These are phyloP conservation scores for Cydia splendana DNA, from an alignment of 1,140 invertebrate genomes.

Conservation along the genomic window DNA sequence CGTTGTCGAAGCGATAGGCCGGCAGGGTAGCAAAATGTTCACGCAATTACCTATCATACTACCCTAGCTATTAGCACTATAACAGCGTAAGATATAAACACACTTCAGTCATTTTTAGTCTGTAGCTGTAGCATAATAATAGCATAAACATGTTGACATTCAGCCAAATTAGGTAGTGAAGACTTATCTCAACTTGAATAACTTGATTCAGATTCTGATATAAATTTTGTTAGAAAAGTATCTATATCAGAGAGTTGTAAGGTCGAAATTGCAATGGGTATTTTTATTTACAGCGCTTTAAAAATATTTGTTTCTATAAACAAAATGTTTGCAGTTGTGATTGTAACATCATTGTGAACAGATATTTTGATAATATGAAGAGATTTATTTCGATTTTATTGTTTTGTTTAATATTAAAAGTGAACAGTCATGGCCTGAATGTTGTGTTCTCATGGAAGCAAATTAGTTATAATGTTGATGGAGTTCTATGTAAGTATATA, in stretches of 20 bases:
- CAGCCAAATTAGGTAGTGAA: not conserved
- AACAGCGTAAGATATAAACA: too few species aligned
- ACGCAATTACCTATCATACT: too few species aligned
- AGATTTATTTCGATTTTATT: slow-evolving; percentile 26
- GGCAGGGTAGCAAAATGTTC: too few species aligned
- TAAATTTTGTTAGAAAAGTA: not conserved
- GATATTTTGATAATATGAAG: not conserved
- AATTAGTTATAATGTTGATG: slow-evolving; percentile 58
- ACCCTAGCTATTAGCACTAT: too few species aligned
- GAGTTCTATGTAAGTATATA: slow-evolving; percentile 53
- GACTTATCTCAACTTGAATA: slow-evolving; percentile 11
- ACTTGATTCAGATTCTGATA: not conserved
- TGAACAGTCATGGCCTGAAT: slow-evolving; percentile 25
- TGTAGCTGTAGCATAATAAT: too few species aligned
- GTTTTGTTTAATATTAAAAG: not conserved
- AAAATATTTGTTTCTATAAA: not conserved
- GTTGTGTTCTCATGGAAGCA: slow-evolving; percentile 67
- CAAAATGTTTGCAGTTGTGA: slow-evolving; percentile 1
- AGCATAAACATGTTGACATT: too few species aligned
- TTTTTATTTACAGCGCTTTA: not conserved
- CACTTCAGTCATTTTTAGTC: too few species aligned
- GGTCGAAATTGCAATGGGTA: not conserved
- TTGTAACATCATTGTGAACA: not conserved
- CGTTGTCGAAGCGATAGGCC: too few species aligned
- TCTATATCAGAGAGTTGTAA: not conserved